Evolutionary conservation across 1,140 invertebrate genomes (phyloP), one percentile per base, ranked within the genome.

Genomic region (Penaeus indicus): DNA sequence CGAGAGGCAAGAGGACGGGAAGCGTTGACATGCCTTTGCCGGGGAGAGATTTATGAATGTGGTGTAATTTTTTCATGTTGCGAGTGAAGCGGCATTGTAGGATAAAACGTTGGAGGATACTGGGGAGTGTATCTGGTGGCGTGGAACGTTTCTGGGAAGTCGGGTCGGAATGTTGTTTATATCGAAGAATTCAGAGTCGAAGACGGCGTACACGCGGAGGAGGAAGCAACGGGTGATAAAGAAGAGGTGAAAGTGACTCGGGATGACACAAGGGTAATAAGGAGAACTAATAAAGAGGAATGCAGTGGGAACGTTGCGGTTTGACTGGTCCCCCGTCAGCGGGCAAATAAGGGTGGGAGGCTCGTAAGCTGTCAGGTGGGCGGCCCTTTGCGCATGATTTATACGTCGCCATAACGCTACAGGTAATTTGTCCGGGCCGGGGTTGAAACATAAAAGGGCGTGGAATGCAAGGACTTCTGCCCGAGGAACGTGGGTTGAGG

Each of bases 361-460:
- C 63, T 88, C 79, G 79, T 88, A 82, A 86, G 86, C 86, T 88
- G 86, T 88, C 86, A 60, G 79, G 64, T 32, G 63, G 25, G n/a
- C 47, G 64, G 27, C 64, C 42, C 19, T 62, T 88, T 63, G n/a
- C 42, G 1, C 79, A 47, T 88, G 86, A 88, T 88, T 88, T 88
- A 88, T 75, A 62, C n/a, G 42, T 42, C 63, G 64, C 79, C 80
- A 69, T 88, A 72, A 82, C 79, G 64, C 27, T 60, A 77, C 54
- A 72, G 79, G 86, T 88, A 88, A 88, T 88, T 88, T 88, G 86
- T 88, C 79, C 77, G 64, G 86, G 25, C 54, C 42, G 18, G 27
- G 69, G 38, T 62, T 62, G 21, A 54, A 79, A 54, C 77, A 61
- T 79, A 64, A 61, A 85, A 80, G 78, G 77, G 62, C 62, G 11